Conservation (phyloP, 2,113 vertebrate species). For the Misgurnus anguillicaudatus region DNA sequence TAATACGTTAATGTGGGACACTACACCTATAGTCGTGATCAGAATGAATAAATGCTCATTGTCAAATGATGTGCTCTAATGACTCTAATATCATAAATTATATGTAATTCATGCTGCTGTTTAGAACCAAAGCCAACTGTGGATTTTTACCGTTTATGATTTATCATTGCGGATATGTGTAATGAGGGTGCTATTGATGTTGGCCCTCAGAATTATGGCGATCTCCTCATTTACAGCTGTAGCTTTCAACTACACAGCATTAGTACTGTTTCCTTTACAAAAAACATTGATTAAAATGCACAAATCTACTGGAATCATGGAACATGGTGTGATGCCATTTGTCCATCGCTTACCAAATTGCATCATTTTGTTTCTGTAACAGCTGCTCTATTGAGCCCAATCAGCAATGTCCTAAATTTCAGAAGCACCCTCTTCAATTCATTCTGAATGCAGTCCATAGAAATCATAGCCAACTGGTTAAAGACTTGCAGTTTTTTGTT, state of each 20-base stretch:
- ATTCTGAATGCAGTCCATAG: constrained; percentile 17
- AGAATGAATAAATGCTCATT: constrained; percentile 3
- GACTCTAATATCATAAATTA: constrained; percentile 6
- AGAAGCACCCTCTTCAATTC: constrained; percentile 15
- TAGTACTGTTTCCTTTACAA: background rate
- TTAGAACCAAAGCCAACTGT: background rate
- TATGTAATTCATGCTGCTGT: constrained; percentile 7
- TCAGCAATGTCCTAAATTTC: constrained; percentile 23
- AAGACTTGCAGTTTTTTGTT: constrained; percentile 18
- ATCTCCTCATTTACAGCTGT: constrained; percentile 28
- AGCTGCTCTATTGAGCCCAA: constrained; percentile 34
- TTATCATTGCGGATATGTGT: background rate
- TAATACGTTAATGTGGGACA: background rate
- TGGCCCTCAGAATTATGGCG: constrained; percentile 1
- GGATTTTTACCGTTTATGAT: constrained; percentile 20
- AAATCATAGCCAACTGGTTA: constrained; percentile 15
- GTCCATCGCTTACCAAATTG: constrained; percentile 26
- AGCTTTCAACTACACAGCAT: constrained; percentile 26
- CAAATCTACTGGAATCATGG: background rate
- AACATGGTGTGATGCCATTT: constrained; percentile 15
- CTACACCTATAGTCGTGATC: background rate
- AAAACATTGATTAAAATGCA: background rate
- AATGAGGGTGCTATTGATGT: constrained; percentile 19
- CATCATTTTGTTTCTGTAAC: constrained; percentile 33
- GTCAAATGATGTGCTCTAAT: constrained; percentile 5